These are phyloP conservation scores for Cinara cedri DNA, from an alignment of 2,888 invertebrate genomes.

Conservation along the genomic window DNA sequence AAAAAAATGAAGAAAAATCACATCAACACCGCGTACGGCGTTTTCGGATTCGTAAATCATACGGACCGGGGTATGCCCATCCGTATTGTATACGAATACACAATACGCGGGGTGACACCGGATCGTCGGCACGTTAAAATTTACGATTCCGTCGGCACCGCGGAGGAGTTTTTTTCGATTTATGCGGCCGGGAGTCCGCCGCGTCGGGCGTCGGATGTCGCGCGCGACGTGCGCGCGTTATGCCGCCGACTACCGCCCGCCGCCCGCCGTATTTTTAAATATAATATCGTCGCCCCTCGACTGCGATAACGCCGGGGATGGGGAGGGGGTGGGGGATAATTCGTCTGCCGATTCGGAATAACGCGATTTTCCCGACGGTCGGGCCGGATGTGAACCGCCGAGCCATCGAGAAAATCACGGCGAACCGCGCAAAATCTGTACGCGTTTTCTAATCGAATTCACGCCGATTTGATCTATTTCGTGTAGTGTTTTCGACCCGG, in stretches of 20 bases:
- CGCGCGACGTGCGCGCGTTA: not conserved
- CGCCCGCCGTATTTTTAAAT: not conserved
- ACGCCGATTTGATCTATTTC: no score
- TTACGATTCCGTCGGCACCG: slow-evolving; percentile 36
- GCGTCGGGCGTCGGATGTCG: not conserved
- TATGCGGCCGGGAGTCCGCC: slow-evolving; percentile 23
- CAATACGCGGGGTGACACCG: slow-evolving; percentile 10
- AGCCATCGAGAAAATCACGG: no score
- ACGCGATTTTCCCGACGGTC: no score
- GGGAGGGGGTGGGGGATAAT: no score
- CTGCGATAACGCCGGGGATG: not conserved
- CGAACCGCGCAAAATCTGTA: no score
- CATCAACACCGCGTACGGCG: no score
- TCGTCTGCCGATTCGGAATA: no score
- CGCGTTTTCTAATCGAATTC: no score
- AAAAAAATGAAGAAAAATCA: not conserved
- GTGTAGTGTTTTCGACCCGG: no score
- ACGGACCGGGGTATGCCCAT: not conserved
- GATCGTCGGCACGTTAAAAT: slow-evolving; percentile 39
- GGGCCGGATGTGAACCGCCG: no score
- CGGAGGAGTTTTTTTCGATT: slow-evolving; percentile 41
- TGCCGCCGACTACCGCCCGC: not conserved
- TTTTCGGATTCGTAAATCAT: slow-evolving; percentile 29
- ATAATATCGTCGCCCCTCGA: not conserved
- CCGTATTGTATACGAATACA: not conserved